Base-by-base conservation (phyloP, 2,888 invertebrate genomes). In the Temnothorax rugatulus region DNA sequence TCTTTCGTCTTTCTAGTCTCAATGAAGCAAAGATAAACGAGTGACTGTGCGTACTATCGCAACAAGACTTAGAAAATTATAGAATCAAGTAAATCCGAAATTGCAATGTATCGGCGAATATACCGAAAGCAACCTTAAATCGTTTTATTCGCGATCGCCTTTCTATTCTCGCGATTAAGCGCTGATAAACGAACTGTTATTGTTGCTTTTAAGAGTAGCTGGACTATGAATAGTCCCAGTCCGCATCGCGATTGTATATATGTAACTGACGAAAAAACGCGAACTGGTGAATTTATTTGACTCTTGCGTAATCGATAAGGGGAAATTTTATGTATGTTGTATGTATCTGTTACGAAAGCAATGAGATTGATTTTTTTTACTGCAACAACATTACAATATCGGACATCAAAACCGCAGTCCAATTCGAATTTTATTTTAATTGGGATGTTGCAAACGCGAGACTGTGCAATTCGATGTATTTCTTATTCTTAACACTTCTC, bases 221-320 rank as follows among this genome's bases (percentile, higher is more conserved):
- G 79, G 57, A 83, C 83, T 83, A 85, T 59, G 83, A 83, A 52
- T 47, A 61, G n/a, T 83, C 81, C 77, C 84, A 85, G 84, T 41
- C 81, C 54, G 89, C 83, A 84, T 90, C 86, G 87, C 89, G 90
- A 91, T 91, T 93, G 93, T 93, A 93, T 87, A 93, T 93, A 93
- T 93, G 92, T 93, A 93, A 93, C 91, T 93, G 92, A 93, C 88
- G 89, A 87, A 83, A 57, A 87, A 57, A 38, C 86, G 74, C 59
- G 64, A 77, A 47, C 25, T 71, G 47, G 21, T 15, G 18, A 73
- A 18, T 54, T 44, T 59, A 44, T 15, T 79, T 69, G 13, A 52
- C 11, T 2, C 38, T 76, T 52, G 15, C 34, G 13, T 75, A 61
- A 61, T 75, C 34, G 21, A 18, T 18, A 25, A 41, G 66, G 25